Conservation (phyloP, 2,888 invertebrate genomes). For the Hirtodrosophila confusa region DNA sequence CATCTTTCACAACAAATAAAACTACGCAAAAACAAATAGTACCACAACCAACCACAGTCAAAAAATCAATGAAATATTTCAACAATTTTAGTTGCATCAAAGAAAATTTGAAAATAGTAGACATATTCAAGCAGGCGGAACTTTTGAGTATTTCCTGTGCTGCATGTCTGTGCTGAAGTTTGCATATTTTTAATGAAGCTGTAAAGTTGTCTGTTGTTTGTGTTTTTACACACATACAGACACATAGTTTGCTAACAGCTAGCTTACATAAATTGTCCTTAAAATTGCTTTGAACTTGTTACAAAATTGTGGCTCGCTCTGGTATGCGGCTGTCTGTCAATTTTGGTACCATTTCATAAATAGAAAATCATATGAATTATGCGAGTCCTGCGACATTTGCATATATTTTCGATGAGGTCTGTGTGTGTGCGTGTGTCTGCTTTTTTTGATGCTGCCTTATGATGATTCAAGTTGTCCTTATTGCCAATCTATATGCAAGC, state of each 20-base stretch:
- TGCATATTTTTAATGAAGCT: slow-evolving; percentile 45
- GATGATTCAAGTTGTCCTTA: slow-evolving; percentile 72
- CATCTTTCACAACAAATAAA: background rate
- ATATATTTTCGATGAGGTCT: slow-evolving; percentile 38
- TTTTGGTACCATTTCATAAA: slow-evolving; percentile 64
- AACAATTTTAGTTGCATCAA: slow-evolving; percentile 14
- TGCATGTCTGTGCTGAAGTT: slow-evolving; percentile 12
- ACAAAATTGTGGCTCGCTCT: slow-evolving; percentile 32
- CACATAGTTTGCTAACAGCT: slow-evolving; percentile 12
- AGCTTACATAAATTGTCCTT: slow-evolving; percentile 51
- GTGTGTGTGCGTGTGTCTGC: slow-evolving; percentile 33
- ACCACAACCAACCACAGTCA: background rate
- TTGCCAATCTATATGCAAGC: slow-evolving; percentile 76
- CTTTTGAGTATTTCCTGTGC: background rate
- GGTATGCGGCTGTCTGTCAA: slow-evolving; percentile 45
- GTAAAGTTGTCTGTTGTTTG: slow-evolving; percentile 26
- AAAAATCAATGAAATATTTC: slow-evolving; percentile 16
- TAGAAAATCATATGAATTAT: slow-evolving; percentile 68
- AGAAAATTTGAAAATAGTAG: slow-evolving; percentile 6
- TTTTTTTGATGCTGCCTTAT: slow-evolving; percentile 47
- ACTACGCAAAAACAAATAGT: background rate
- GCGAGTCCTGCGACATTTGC: slow-evolving; percentile 65
- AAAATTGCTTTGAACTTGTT: slow-evolving; percentile 45
- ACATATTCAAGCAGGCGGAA: background rate
- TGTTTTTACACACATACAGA: slow-evolving; percentile 5